A percentile compares a stretch with the other conserved stretches of the same genome.
Conservation (phyloP, 2,113 vertebrate genomes). For the Rhizomys pruinosus region DNA sequence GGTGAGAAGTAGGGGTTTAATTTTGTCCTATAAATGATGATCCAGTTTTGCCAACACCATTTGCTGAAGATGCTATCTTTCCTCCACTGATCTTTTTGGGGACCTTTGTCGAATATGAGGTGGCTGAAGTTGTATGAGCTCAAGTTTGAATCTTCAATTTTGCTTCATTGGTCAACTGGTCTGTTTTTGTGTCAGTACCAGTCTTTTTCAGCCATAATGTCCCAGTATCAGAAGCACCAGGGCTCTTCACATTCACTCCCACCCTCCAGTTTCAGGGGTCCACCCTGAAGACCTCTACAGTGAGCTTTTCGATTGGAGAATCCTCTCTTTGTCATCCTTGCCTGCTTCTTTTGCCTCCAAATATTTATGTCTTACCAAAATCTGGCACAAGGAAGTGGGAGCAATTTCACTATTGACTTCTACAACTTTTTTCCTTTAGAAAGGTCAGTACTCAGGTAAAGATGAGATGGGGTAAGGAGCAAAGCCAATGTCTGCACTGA, state of each 20-base stretch:
- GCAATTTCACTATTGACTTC: not conserved
- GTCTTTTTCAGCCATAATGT: rapidly evolving
- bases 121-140: too few species aligned
- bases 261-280: not conserved
- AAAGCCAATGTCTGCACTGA: not conserved
- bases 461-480: not conserved
- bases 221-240: not conserved
- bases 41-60: too few species aligned
- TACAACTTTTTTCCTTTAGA: not conserved
- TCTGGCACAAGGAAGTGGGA: not conserved
- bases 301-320: not conserved
- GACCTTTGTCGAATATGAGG: too few species aligned
- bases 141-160: too few species aligned
- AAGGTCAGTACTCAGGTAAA: constrained; percentile 21
- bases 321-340: not conserved
- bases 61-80: too few species aligned
- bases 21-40: too few species aligned
- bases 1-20: too few species aligned
- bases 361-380: not conserved
- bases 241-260: constrained; percentile 12
- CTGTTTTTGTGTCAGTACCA: too few species aligned
- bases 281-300: not conserved
- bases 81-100: too few species aligned
- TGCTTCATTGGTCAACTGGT: too few species aligned
- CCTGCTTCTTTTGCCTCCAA: not conserved